Base-by-base conservation (phyloP, 2,797 vertebrate genomes). In the Poeciliopsis gracilis region DNA sequence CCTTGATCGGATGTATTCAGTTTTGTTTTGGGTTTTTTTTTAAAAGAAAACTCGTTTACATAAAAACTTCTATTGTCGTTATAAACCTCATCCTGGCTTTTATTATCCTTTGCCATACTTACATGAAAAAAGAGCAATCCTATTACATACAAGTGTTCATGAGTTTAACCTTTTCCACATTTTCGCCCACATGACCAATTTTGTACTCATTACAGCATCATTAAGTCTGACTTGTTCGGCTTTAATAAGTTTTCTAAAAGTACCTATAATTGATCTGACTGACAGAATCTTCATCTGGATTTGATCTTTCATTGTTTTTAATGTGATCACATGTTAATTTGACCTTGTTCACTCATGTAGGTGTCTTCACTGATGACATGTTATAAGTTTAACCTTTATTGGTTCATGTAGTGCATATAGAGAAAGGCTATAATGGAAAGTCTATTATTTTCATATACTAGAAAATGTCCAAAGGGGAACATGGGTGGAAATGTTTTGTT, bases 51-150 rank as follows among this genome's bases (percentile, higher is more conserved):
- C 71, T 75, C 83, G 77, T 78, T 83, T 74, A 84, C 67, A 69
- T 76, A 10, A 69, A 75, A 55, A 30, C 57, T 49, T 9, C 51
- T 73, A 38, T 83, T 53, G 49, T 53, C 8, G 69, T 77, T 59
- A 72, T 49, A 59, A 88, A 49, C 25, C 47, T 73, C 38, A 66
- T 82, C 61, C 80, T 79, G 78, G 72, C 70, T 82, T 76, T 75
- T 61, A 89, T 85, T 79, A 70, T 76, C 77, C 51, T 77, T 77
- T 41, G 2, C 43, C 63, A 49, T 82, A 71, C 87, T 88, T 79
- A 76, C 77, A 75, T 78, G 55, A 82, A 88, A 63, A 46, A 82
- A 70, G 82, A 72, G n/a, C 82, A 72, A 84, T 75, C n/a, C 25
- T 81, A 13, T 83, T 84, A 73, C 51, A 75, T 70, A 59, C 25